phyloP scores from a whole-genome alignment of 2,113 vertebrate species.

The Carassius carassius region DNA sequence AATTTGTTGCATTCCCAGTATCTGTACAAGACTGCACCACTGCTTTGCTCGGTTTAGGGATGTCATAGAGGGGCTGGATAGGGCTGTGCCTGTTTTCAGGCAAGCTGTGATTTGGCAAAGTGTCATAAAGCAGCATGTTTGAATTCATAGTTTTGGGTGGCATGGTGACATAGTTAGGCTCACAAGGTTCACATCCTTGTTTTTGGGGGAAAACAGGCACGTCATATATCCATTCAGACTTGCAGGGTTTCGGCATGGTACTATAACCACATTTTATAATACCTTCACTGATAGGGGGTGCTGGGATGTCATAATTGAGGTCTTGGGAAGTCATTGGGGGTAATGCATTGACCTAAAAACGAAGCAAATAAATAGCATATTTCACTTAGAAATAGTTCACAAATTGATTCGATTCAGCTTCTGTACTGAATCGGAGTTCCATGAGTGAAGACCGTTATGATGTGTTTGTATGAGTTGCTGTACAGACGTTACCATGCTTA shows the following conservation, averaged over 20 bases:
- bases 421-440: background rate
- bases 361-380: background rate
- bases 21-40: slow-evolving; percentile 31
- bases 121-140: slow-evolving; percentile 58
- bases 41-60: slow-evolving; percentile 63
- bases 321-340: slow-evolving; percentile 70
- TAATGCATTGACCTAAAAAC: slow-evolving; percentile 75
- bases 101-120: slow-evolving; percentile 49
- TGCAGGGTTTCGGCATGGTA: slow-evolving; percentile 78
- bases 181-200: background rate
- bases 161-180: slow-evolving; percentile 45
- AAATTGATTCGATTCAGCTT: background rate
- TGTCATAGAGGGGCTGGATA: slow-evolving; percentile 62
- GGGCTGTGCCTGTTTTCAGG: background rate
- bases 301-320: slow-evolving; percentile 67
- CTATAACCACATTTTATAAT: slow-evolving; percentile 66
- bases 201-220: slow-evolving; percentile 75
- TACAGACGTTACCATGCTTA: slow-evolving; percentile 42
- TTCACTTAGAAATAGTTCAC: background rate
- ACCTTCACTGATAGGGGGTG: slow-evolving; percentile 53
- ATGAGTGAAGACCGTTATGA: background rate
- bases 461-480: slow-evolving; percentile 20
- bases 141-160: slow-evolving; percentile 46
- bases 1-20: slow-evolving; percentile 34
- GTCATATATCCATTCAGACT: slow-evolving; percentile 87